These are phyloP conservation scores for Lutjanus argentimaculatus DNA, from an alignment of 2,797 vertebrate species.

Conservation along the genomic window DNA sequence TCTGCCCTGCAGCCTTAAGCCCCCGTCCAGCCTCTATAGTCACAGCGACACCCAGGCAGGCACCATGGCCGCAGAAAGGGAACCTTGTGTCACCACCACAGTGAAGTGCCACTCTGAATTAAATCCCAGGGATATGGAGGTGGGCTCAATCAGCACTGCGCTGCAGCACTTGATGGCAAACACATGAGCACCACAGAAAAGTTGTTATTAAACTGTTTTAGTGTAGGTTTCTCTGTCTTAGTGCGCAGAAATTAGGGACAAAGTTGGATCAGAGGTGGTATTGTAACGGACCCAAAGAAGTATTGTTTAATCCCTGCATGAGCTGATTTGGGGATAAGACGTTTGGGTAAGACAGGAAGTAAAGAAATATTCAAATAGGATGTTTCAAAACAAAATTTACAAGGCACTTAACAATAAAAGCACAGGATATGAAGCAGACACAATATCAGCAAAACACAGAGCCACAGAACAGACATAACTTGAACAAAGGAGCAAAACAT, in stretches of 20 bases:
- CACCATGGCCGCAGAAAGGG: conserved; percentile 50
- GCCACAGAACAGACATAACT: neutral
- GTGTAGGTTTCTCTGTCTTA: conserved; percentile 21
- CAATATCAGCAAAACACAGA: neutral
- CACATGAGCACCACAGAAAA: conserved; percentile 28
- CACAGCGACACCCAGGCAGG: conserved; percentile 60
- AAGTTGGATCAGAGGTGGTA: conserved; percentile 27
- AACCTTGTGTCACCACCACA: conserved; percentile 59
- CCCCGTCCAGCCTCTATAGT: conserved; percentile 61
- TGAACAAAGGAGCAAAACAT: neutral
- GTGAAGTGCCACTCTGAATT: conserved; percentile 75
- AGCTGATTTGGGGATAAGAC: neutral
- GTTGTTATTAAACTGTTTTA: conserved; percentile 30
- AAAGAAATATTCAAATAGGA: neutral
- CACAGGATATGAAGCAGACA: neutral
- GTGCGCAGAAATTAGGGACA: conserved; percentile 28
- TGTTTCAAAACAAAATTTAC: neutral
- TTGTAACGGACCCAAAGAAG: conserved; percentile 1
- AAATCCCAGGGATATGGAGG: conserved; percentile 67
- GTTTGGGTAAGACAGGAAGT: neutral
- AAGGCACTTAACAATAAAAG: neutral
- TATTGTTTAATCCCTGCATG: conserved; percentile 8
- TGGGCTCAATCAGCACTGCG: conserved; percentile 54
- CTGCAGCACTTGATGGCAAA: conserved; percentile 18
- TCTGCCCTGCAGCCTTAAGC: conserved; percentile 73